A percentile compares a stretch with the other conserved stretches of the same genome.
These are phyloP conservation scores for Nycteola revayana DNA, from an alignment of 2,888 invertebrate species.

Conservation along the genomic window DNA sequence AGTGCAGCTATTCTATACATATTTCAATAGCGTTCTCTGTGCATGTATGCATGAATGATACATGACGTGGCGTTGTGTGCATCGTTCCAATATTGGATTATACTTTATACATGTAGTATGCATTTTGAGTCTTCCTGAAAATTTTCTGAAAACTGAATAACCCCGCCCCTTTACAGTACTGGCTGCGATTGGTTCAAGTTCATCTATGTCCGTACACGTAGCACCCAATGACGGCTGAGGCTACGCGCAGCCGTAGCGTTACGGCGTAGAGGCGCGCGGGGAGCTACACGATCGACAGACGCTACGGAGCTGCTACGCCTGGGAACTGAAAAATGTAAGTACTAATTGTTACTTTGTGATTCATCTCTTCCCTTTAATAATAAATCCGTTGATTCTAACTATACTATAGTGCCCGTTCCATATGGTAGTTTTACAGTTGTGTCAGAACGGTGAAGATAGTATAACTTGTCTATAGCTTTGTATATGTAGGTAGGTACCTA, in stretches of 20 bases:
- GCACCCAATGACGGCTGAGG: conserved; percentile 63
- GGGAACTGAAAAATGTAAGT: conserved; percentile 75
- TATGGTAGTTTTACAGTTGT: too few relatives aligned
- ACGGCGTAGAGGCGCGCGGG: conserved; percentile 62
- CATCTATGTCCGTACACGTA: conserved; percentile 56
- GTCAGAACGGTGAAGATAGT: conserved; percentile 1
- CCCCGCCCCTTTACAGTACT: conserved; percentile 69
- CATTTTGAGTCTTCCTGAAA: conserved; percentile 67
- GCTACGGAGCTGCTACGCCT: conserved; percentile 70
- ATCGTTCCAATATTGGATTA: conserved; percentile 42
- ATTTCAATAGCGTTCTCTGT: too few relatives aligned
- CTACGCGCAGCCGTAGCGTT: conserved; percentile 74
- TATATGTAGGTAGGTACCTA: conserved; percentile 11
- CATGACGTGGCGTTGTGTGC: too few relatives aligned
- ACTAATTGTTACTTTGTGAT: conserved; percentile 21
- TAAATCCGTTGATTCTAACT: too few relatives aligned
- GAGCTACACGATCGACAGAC: conserved; percentile 73
- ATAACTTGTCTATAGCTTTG: conserved; percentile 18
- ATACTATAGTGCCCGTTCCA: too few relatives aligned
- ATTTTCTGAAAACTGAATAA: conserved; percentile 75
- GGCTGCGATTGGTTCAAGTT: conserved; percentile 59
- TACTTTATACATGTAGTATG: conserved; percentile 39
- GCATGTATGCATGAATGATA: too few relatives aligned
- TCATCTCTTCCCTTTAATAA: too few relatives aligned
- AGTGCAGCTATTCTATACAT: too few relatives aligned